These are phyloP conservation scores for Leptopterna dolabrata DNA, from an alignment of 2,888 invertebrate genomes.

Conservation along the genomic window DNA sequence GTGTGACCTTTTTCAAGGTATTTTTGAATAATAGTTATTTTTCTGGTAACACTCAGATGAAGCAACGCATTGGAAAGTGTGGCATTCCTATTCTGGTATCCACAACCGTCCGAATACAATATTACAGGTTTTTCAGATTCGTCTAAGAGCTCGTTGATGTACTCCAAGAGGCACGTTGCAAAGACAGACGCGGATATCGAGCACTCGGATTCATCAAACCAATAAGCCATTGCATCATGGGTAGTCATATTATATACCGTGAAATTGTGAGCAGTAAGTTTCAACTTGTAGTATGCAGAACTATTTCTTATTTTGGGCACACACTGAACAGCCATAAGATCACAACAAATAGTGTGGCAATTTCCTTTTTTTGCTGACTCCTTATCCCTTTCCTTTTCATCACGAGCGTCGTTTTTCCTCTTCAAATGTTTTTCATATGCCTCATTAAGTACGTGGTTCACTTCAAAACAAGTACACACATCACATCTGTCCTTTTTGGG, in stretches of 20 bases:
- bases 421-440: not conserved
- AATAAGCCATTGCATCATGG: slow-evolving; percentile 32
- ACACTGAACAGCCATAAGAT: slow-evolving; percentile 29
- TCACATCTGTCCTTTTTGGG: slow-evolving; percentile 51
- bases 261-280: slow-evolving; percentile 35
- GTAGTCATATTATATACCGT: slow-evolving; percentile 42
- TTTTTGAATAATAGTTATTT: slow-evolving; percentile 4
- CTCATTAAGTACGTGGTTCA: not conserved
- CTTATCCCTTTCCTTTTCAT: slow-evolving; percentile 40
- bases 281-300: slow-evolving; percentile 24
- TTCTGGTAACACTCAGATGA: not conserved
- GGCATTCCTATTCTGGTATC: slow-evolving; percentile 40
- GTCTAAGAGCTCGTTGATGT: not conserved
- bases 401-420: slow-evolving; percentile 12
- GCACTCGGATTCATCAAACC: slow-evolving; percentile 50
- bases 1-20: too few species aligned
- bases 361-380: not conserved
- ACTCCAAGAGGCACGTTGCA: slow-evolving; percentile 1
- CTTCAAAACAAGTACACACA: not conserved
- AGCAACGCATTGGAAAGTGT: slow-evolving; percentile 31
- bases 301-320: slow-evolving; percentile 3
- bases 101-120: slow-evolving; percentile 38
- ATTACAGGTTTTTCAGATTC: not conserved
- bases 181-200: slow-evolving; percentile 19
- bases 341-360: not conserved